Conservation (phyloP, 53 echinoderm and acorn worm genomes). For the Crossaster papposus region DNA sequence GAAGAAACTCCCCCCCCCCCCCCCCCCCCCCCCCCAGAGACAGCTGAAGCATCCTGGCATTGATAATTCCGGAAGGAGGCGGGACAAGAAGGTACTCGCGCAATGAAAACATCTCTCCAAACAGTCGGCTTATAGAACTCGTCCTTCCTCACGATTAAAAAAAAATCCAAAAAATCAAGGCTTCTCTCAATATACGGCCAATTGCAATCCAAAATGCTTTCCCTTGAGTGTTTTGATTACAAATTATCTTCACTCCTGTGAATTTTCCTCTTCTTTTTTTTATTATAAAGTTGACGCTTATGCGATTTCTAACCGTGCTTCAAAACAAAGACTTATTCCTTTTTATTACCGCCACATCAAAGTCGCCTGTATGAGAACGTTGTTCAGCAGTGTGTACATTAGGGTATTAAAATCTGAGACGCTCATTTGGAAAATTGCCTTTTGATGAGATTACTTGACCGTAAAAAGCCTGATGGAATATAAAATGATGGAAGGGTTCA, state of each 20-base stretch:
- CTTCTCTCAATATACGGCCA: not conserved
- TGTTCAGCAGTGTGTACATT: conserved; percentile 18
- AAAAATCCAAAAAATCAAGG: too few species aligned
- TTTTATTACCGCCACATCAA: not conserved
- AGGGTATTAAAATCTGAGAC: conserved; percentile 17
- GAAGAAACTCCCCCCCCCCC: too few species aligned
- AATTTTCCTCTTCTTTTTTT: not conserved
- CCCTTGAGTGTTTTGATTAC: conserved; percentile 18
- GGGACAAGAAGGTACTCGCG: conserved; percentile 33
- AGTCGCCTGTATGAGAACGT: not conserved
- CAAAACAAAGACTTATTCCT: not conserved
- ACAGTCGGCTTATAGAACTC: conserved; percentile 9
- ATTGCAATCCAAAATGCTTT: conserved; percentile 10
- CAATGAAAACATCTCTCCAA: conserved; percentile 53
- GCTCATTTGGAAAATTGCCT: conserved; percentile 24
- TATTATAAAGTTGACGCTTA: not conserved
- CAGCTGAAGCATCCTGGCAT: not conserved
- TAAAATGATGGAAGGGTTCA: not conserved
- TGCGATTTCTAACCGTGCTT: not conserved
- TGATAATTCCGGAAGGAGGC: conserved; percentile 21
- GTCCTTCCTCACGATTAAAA: not conserved
- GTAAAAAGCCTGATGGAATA: not conserved
- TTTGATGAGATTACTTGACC: not conserved
- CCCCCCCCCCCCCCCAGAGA: not conserved
- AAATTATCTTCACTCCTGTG: conserved; percentile 24